Conservation (phyloP, 1,140 invertebrate species). For the Globodera rostochiensis region DNA sequence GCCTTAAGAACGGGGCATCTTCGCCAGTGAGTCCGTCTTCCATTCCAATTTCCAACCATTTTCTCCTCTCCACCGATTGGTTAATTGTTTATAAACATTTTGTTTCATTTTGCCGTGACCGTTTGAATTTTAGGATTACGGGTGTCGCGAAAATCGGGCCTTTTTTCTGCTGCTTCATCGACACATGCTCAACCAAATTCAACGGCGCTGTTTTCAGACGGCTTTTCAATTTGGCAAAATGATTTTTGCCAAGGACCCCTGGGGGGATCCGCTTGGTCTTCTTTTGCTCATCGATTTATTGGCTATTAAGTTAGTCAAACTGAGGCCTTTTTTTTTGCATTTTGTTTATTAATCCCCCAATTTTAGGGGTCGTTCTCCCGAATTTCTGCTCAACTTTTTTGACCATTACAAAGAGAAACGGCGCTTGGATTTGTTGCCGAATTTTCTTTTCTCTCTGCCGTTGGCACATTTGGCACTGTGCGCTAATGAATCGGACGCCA, state of each 20-base stretch:
- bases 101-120: neutral
- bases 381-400: constrained; percentile 26
- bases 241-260: constrained; percentile 43
- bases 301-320: constrained; percentile 32
- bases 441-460: constrained; percentile 46
- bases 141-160: constrained; percentile 45
- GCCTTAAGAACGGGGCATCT: constrained; percentile 46
- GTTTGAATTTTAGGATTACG: constrained; percentile 21
- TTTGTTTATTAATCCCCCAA: neutral
- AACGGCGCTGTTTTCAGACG: constrained; percentile 40
- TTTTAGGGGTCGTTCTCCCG: constrained; percentile 19
- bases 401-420: constrained; percentile 35
- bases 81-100: neutral
- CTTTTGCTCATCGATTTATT: constrained; percentile 47
- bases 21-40: constrained; percentile 44
- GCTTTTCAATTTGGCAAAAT: constrained; percentile 53
- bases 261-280: constrained; percentile 47
- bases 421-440: constrained; percentile 53
- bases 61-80: constrained; percentile 40
- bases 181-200: constrained; percentile 38
- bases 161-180: constrained; percentile 43
- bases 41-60: constrained; percentile 41
- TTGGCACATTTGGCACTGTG: constrained; percentile 44
- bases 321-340: neutral
- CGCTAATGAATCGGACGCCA: constrained; percentile 27